A percentile compares a stretch with the other conserved stretches of the same genome.
These are phyloP conservation scores for Tauraco hartlaubi DNA, from an alignment of 2,797 vertebrate species.

Conservation along the genomic window DNA sequence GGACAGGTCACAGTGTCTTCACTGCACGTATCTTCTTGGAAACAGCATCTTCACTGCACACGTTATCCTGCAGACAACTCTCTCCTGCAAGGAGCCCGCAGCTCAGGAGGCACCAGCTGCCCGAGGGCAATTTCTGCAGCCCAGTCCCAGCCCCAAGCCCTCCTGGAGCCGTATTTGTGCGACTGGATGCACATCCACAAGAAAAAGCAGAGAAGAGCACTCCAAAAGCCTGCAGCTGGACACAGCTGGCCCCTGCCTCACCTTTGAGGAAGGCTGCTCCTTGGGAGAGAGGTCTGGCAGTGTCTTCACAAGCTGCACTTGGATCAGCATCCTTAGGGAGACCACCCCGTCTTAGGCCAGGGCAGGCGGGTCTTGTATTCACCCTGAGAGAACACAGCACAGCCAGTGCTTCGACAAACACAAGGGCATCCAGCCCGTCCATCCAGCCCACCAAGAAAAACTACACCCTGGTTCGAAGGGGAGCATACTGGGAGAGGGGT, in stretches of 20 bases:
- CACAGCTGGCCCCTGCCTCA: not conserved
- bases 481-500: rapidly evolving
- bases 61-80: rapidly evolving
- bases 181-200: not conserved
- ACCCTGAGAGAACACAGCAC: not conserved
- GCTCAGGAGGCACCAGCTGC: not conserved
- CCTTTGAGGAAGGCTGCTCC: not conserved
- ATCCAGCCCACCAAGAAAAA: not conserved
- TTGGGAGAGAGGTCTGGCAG: not conserved
- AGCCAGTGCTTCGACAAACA: not conserved
- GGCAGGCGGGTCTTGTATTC: not conserved
- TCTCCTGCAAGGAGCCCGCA: not conserved
- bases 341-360: not conserved
- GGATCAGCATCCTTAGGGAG: not conserved
- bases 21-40: not conserved
- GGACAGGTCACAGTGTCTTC: not conserved
- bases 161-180: not conserved
- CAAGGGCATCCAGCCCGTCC: not conserved
- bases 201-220: not conserved
- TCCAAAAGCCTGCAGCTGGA: not conserved
- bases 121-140: not conserved
- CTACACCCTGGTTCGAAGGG: rapidly evolving
- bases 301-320: not conserved
- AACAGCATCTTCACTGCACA: not conserved
- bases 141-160: not conserved